These are phyloP conservation scores for Poecile montanus DNA, from an alignment of 2,797 vertebrate species.

Conservation along the genomic window DNA sequence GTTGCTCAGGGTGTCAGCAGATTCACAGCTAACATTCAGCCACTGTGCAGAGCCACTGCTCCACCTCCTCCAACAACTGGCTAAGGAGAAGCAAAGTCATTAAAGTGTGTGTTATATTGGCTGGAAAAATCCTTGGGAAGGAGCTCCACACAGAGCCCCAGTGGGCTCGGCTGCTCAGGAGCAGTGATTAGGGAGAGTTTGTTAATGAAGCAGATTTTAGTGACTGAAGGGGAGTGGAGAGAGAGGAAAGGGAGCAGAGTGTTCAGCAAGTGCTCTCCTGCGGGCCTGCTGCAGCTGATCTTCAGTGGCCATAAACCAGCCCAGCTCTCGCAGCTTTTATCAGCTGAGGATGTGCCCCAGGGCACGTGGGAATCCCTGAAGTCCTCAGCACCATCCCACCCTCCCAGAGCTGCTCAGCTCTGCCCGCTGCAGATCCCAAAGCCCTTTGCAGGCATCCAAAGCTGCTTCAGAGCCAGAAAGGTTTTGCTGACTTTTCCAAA, in stretches of 20 bases:
- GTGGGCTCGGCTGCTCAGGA: slow-evolving; percentile 15
- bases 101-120: background rate
- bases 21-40: slow-evolving; percentile 1
- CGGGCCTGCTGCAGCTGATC: background rate
- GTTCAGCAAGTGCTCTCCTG: background rate
- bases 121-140: slow-evolving; percentile 35
- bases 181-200: slow-evolving; percentile 45
- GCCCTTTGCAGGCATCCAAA: background rate
- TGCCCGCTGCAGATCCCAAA: background rate
- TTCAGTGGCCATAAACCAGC: background rate
- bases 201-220: slow-evolving; percentile 61
- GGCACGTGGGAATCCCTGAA: background rate
- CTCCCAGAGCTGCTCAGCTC: background rate
- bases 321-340: background rate
- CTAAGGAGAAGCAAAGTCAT: slow-evolving; percentile 29
- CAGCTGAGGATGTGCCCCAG: background rate
- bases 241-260: background rate
- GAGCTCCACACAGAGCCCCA: slow-evolving; percentile 16
- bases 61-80: background rate
- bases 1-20: background rate
- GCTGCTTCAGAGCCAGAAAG: background rate
- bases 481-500: background rate
- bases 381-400: background rate
- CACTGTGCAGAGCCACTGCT: background rate
- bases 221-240: slow-evolving; percentile 1